Evolutionary conservation across 2,797 vertebrate species (phyloP).

Genomic region (Tympanoctomys barrerae): DNA sequence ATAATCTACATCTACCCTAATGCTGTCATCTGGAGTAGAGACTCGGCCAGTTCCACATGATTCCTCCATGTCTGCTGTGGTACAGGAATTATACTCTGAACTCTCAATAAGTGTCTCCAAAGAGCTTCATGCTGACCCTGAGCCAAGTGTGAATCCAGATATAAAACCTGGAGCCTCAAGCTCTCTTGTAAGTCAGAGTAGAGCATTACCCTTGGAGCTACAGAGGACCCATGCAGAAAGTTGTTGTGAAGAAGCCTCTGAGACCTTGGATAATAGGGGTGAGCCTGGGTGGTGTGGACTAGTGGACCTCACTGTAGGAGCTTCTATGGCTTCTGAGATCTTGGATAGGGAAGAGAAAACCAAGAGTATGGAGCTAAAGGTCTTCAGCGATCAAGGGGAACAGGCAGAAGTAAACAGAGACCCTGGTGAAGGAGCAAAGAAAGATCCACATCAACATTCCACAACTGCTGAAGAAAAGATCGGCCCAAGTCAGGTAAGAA

Average conservation of each 20-base stretch:
- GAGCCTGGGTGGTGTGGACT: slow-evolving; percentile 55
- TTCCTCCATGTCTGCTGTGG: slow-evolving; percentile 80
- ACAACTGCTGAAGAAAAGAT: slow-evolving; percentile 3
- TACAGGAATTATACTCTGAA: slow-evolving; percentile 80
- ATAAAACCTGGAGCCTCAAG: slow-evolving; percentile 48
- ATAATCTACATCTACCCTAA: slow-evolving; percentile 80
- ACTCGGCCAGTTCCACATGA: slow-evolving; percentile 77
- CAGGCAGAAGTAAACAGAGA: slow-evolving; percentile 62
- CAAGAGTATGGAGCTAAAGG: slow-evolving; percentile 62
- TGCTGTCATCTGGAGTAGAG: slow-evolving; percentile 87
- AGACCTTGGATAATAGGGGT: slow-evolving; percentile 48
- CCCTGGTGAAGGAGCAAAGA: slow-evolving; percentile 63
- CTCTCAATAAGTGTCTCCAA: slow-evolving; percentile 78
- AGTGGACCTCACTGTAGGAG: slow-evolving; percentile 63
- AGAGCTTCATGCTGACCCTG: slow-evolving; percentile 70
- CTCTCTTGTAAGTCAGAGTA: slow-evolving; percentile 54
- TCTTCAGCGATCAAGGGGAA: slow-evolving; percentile 47
- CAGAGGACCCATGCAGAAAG: slow-evolving; percentile 62
- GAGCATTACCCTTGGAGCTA: slow-evolving; percentile 56
- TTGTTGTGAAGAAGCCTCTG: slow-evolving; percentile 58
- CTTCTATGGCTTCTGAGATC: slow-evolving; percentile 47
- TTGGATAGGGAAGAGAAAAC: slow-evolving; percentile 62
- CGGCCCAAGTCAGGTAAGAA: slow-evolving; percentile 85
- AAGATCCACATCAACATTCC: slow-evolving; percentile 43
- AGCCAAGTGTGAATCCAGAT: slow-evolving; percentile 69